Percentiles rank a stretch among this genome's conserved stretches.
phyloP scores from a whole-genome alignment of 2,797 vertebrate genomes.

The Chaunax sp. region DNA sequence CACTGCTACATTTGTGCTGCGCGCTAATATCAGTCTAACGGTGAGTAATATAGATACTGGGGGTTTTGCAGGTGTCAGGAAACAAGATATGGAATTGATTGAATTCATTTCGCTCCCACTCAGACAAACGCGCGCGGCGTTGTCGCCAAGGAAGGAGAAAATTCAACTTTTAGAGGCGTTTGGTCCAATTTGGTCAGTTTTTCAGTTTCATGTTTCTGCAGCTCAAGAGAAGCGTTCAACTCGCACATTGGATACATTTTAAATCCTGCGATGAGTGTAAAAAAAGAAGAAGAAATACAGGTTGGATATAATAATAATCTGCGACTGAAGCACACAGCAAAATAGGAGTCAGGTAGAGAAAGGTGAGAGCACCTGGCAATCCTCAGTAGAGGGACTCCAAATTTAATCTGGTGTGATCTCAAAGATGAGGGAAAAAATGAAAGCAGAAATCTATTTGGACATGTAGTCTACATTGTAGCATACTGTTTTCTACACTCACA shows the following conservation, averaged over 20 bases:
- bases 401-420: no score
- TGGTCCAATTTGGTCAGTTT: background rate
- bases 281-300: background rate
- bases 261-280: background rate
- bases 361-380: no score
- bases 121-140: background rate
- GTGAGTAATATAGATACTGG: conserved; percentile 72
- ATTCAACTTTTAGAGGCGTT: no score
- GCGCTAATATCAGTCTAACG: conserved; percentile 70
- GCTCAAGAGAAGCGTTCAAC: background rate
- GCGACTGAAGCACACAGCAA: background rate
- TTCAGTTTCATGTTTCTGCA: background rate
- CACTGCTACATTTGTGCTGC: conserved; percentile 7
- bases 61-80: conserved; percentile 63
- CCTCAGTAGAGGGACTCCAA: no score
- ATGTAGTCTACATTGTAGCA: background rate
- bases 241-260: background rate
- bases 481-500: no score
- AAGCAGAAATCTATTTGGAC: background rate
- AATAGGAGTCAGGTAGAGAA: background rate
- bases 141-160: background rate
- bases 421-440: background rate
- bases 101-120: conserved; percentile 9
- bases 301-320: background rate
- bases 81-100: conserved; percentile 65